Conservation (phyloP, 2,797 vertebrate species). For the Echeneis naucrates region DNA sequence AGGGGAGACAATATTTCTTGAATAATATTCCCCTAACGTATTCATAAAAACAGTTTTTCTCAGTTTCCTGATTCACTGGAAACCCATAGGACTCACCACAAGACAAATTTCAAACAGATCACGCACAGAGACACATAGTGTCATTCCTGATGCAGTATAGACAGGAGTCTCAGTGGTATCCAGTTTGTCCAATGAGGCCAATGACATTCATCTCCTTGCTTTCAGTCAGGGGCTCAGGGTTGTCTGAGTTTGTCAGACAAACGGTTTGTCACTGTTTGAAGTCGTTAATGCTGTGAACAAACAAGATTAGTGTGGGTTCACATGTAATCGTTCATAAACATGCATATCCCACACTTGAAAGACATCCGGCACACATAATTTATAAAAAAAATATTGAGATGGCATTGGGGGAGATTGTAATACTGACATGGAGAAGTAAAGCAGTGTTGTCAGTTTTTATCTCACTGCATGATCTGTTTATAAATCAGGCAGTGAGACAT, state of each 20-base stretch:
- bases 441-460: slow-evolving; percentile 3
- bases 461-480: slow-evolving; percentile 30
- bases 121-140: slow-evolving; percentile 29
- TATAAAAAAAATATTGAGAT: slow-evolving; percentile 32
- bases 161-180: slow-evolving; percentile 53
- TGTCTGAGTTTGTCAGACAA: slow-evolving; percentile 33
- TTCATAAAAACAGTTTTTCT: slow-evolving; percentile 51
- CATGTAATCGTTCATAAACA: slow-evolving; percentile 52
- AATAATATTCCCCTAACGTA: slow-evolving; percentile 35
- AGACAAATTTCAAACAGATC: slow-evolving; percentile 36
- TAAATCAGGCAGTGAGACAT: slow-evolving; percentile 39
- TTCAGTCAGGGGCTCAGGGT: slow-evolving; percentile 39
- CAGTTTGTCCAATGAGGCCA: slow-evolving; percentile 45
- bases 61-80: slow-evolving; percentile 42
- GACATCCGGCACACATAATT: slow-evolving; percentile 9
- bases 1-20: slow-evolving; percentile 46
- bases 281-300: slow-evolving; percentile 44
- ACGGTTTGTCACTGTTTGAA: slow-evolving; percentile 51
- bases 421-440: slow-evolving; percentile 12
- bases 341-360: slow-evolving; percentile 19
- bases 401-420: background rate
- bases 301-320: slow-evolving; percentile 40
- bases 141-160: slow-evolving; percentile 7
- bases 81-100: slow-evolving; percentile 55
- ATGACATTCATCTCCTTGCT: slow-evolving; percentile 63